Conservation (phyloP, 2,888 invertebrate genomes). For the Hydraecia micacea region DNA sequence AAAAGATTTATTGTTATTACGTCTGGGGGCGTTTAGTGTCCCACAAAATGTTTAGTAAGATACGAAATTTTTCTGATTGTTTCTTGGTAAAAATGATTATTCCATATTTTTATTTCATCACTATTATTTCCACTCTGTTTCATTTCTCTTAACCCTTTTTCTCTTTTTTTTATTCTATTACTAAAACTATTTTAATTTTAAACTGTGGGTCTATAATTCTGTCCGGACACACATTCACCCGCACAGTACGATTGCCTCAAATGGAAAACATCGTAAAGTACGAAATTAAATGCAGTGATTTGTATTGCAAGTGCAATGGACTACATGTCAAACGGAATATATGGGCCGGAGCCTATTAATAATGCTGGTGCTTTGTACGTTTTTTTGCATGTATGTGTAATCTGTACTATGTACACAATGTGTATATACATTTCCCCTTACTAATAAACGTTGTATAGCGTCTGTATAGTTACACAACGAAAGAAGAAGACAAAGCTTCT, state of each 20-base stretch:
- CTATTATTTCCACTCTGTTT: background rate
- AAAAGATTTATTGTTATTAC: background rate
- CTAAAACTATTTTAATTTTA: background rate
- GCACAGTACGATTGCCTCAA: background rate
- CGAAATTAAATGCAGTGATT: constrained; percentile 58
- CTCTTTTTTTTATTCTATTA: background rate
- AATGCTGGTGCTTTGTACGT: constrained; percentile 16
- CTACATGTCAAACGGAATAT: constrained; percentile 49
- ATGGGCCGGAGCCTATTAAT: constrained; percentile 41
- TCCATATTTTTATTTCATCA: background rate
- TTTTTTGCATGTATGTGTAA: constrained; percentile 16
- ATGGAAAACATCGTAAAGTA: constrained; percentile 54
- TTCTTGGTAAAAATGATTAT: background rate
- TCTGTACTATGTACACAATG: background rate
- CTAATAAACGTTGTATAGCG: too few species aligned
- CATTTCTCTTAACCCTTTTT: background rate
- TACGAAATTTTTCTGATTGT: background rate
- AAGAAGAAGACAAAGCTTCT: too few species aligned
- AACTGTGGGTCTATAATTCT: constrained; percentile 10
- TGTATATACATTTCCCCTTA: background rate
- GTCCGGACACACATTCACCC: constrained; percentile 24
- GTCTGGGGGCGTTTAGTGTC: background rate
- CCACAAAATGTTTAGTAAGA: background rate
- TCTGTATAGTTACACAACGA: too few species aligned
- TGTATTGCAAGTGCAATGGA: constrained; percentile 46